Evolutionary conservation across 1,140 invertebrate species (phyloP).

Genomic region (Carposina sasakii): DNA sequence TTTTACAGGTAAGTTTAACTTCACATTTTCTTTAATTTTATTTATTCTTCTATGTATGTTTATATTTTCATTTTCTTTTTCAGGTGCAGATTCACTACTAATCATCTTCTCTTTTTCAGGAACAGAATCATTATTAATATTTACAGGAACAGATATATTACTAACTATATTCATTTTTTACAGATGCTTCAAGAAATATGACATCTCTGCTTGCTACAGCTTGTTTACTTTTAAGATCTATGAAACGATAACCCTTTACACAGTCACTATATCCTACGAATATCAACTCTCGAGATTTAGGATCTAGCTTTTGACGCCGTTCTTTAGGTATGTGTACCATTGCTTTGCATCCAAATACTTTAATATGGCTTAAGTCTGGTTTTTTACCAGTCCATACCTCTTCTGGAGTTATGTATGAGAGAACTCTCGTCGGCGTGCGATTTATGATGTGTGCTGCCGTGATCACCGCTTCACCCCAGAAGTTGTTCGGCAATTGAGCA

Average conservation of each 20-base stretch:
- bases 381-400: slow-evolving; percentile 34
- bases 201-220: slow-evolving; percentile 22
- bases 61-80: neutral
- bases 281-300: slow-evolving; percentile 33
- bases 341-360: slow-evolving; percentile 52
- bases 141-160: neutral
- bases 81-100: neutral
- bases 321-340: slow-evolving; percentile 48
- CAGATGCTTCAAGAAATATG: slow-evolving; percentile 11
- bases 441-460: slow-evolving; percentile 10
- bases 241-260: slow-evolving; percentile 34
- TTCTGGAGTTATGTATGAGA: slow-evolving; percentile 22
- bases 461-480: slow-evolving; percentile 7
- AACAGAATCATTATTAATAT: neutral
- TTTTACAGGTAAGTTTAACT: neutral
- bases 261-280: slow-evolving; percentile 34
- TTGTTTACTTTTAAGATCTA: slow-evolving; percentile 13
- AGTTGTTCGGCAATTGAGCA: slow-evolving; percentile 9
- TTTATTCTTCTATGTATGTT: too few relatives aligned
- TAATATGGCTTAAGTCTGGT: slow-evolving; percentile 38
- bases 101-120: neutral
- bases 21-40: neutral
- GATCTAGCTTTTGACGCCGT: slow-evolving; percentile 34
- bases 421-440: slow-evolving; percentile 11
- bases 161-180: neutral